Conservation (phyloP, 2,888 invertebrate species). For the Furcula furcula region DNA sequence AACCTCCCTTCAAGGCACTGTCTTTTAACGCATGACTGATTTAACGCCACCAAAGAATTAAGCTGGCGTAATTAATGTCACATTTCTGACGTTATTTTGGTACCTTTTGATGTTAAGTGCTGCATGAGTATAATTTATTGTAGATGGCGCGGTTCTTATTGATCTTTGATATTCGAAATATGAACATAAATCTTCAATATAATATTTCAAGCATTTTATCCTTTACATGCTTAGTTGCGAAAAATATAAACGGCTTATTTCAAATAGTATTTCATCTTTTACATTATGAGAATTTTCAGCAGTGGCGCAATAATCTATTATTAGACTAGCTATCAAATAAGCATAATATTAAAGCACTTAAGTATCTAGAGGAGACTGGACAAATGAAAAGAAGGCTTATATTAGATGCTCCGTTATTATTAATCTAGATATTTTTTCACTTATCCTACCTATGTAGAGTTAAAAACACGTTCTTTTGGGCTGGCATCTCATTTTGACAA, state of each 20-base stretch:
- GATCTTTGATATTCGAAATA: constrained; percentile 17
- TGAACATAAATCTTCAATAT: not conserved
- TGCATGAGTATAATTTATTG: constrained; percentile 20
- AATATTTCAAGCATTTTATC: not conserved
- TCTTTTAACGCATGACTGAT: constrained; percentile 65
- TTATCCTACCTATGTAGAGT: no score
- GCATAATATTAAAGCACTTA: no score
- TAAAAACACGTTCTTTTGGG: no score
- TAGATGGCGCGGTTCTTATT: constrained; percentile 15
- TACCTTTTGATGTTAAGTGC: constrained; percentile 44
- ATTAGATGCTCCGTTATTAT: no score
- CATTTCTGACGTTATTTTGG: constrained; percentile 39
- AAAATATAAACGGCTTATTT: not conserved
- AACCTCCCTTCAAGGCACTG: constrained; percentile 31
- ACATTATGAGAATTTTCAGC: not conserved
- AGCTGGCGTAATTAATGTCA: constrained; percentile 52
- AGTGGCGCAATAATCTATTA: no score
- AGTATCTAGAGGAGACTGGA: no score
- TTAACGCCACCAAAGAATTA: constrained; percentile 58
- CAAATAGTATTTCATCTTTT: not conserved
- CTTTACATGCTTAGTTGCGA: not conserved
- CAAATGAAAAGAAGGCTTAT: no score
- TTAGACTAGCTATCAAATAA: no score
- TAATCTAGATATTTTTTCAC: no score
- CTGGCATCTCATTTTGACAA: no score